Evolutionary conservation across 2,797 vertebrate species (phyloP).

Genomic region (Catamblyrhynchus diadema): DNA sequence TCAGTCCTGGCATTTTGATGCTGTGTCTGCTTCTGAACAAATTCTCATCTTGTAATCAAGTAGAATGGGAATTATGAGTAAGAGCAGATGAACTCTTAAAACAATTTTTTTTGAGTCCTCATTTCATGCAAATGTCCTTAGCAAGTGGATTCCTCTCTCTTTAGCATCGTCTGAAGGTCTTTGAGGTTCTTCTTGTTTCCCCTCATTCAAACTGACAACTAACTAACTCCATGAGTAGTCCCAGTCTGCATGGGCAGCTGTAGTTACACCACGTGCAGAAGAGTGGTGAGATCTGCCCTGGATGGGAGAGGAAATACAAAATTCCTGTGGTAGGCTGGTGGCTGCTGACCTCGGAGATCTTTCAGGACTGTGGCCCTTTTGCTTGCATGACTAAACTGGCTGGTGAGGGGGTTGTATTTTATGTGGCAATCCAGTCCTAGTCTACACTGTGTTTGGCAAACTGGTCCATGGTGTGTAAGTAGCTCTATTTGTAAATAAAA

Average conservation of each 20-base stretch:
- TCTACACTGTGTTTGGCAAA: conserved; percentile 33
- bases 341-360: neutral
- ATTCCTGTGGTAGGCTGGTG: neutral
- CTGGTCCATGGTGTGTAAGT: conserved; percentile 43
- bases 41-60: neutral
- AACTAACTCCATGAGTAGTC: neutral
- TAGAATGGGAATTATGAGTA: neutral
- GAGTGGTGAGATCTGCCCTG: neutral
- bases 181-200: conserved; percentile 16
- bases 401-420: neutral
- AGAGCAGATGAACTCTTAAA: conserved; percentile 51
- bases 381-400: neutral
- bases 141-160: neutral
- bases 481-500: conserved; percentile 64
- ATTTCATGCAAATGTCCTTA: conserved; percentile 1
- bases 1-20: neutral
- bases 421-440: conserved; percentile 35
- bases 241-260: neutral
- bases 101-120: neutral
- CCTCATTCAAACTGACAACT: neutral
- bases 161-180: conserved; percentile 37
- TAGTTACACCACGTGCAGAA: neutral
- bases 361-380: neutral
- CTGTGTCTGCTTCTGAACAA: neutral
- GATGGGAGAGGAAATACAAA: neutral